Percentiles rank a stretch among this genome's conserved stretches.
Evolutionary conservation across 2,797 vertebrate species (phyloP).

Genomic region (Micrastur ruficollis): DNA sequence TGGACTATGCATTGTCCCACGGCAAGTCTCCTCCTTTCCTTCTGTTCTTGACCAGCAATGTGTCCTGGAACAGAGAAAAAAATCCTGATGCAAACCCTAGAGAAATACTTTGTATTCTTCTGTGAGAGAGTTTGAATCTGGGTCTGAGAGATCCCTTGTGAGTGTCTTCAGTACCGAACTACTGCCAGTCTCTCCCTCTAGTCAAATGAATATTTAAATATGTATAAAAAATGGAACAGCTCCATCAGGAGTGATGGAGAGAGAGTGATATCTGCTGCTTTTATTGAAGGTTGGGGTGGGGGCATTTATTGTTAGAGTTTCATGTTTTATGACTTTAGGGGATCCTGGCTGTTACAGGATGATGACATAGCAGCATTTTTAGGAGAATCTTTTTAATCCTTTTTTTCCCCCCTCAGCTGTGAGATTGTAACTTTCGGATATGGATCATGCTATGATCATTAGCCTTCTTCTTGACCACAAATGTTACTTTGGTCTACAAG

Average conservation of each 20-base stretch:
- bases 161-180: not conserved
- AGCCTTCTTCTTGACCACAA: not conserved
- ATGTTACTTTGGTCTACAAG: not conserved
- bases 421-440: not conserved
- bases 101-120: not conserved
- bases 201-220: conserved; percentile 52
- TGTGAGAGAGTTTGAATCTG: not conserved
- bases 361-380: not conserved
- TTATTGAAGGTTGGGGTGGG: not conserved
- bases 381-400: not conserved
- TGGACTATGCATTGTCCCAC: not conserved
- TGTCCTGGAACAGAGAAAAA: not conserved
- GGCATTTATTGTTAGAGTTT: not conserved
- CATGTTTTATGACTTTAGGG: not conserved
- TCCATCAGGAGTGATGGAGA: not conserved
- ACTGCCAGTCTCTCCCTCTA: not conserved
- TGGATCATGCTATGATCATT: not conserved
- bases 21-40: not conserved
- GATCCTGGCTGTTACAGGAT: not conserved
- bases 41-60: not conserved
- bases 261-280: not conserved
- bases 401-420: not conserved
- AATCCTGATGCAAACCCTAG: not conserved
- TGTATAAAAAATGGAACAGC: conserved; percentile 27
- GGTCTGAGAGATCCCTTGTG: not conserved